Evolutionary conservation across 2,797 vertebrate genomes (phyloP).

Genomic region (Picus viridis): DNA sequence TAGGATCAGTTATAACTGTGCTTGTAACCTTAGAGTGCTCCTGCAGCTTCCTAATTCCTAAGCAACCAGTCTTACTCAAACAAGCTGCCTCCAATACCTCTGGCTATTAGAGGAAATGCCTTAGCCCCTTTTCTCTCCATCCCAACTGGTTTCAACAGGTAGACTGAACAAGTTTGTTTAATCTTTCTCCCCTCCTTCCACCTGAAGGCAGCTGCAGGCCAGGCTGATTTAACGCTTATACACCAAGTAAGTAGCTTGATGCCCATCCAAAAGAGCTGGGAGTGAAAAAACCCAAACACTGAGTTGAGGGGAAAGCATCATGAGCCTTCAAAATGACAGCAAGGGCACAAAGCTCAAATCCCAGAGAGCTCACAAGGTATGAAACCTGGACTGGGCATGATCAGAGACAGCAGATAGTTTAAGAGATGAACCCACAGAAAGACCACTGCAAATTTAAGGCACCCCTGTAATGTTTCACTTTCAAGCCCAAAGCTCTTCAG

Average conservation of each 20-base stretch:
- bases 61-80: constrained; percentile 70
- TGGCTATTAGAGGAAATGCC: background rate
- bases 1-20: constrained; percentile 79
- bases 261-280: background rate
- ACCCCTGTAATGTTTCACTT: background rate
- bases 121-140: background rate
- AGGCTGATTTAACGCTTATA: background rate
- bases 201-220: background rate
- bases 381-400: background rate
- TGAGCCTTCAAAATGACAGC: background rate
- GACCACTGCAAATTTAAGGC: background rate
- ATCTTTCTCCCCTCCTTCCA: background rate
- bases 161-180: background rate
- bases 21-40: constrained; percentile 70
- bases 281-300: background rate
- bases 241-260: background rate
- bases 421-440: background rate
- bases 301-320: background rate
- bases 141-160: constrained; percentile 17
- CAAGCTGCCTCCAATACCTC: constrained; percentile 2
- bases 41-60: constrained; percentile 68
- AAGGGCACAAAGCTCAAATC: background rate
- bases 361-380: background rate
- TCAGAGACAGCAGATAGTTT: background rate
- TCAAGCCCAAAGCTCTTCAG: background rate